Conservation (phyloP, 1,140 invertebrate species). For the Lepidurus apus region DNA sequence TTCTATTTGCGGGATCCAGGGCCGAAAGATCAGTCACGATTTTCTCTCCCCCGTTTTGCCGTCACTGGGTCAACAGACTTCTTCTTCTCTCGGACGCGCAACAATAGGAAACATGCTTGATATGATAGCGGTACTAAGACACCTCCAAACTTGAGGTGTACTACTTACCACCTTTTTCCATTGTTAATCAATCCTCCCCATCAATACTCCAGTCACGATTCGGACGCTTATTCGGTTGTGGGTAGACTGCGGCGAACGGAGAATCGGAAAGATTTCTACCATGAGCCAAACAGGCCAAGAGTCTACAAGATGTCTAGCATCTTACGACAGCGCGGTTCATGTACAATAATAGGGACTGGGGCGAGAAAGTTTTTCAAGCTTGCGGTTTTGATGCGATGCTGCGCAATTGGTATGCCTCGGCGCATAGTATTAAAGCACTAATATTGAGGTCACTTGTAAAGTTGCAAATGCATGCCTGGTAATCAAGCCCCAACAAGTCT, state of each 20-base stretch:
- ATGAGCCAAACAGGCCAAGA: not conserved
- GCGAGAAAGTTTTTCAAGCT: not conserved
- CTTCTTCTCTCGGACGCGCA: not conserved
- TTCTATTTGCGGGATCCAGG: not conserved
- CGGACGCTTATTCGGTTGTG: not conserved
- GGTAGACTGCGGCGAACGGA: not conserved
- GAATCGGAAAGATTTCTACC: not conserved
- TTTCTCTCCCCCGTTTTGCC: not conserved
- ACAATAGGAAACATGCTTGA: not conserved
- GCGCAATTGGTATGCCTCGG: not conserved
- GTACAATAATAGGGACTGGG: not conserved
- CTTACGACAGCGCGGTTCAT: not conserved
- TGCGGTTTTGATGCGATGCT: not conserved
- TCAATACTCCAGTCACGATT: not conserved
- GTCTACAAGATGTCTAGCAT: not conserved
- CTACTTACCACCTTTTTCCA: not conserved
- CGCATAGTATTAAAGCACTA: not conserved
- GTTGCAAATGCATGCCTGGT: not conserved
- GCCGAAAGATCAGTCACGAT: not conserved
- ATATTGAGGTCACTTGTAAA: not conserved
- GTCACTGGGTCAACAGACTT: slow-evolving; percentile 10
- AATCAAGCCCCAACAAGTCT: not conserved
- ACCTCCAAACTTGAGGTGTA: not conserved
- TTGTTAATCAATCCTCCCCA: slow-evolving; percentile 12
- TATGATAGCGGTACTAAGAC: not conserved